Evolutionary conservation across 92 coral and sea anemone genomes (phyloP), one percentile per base, ranked within the genome.

Genomic region (Phenganax stokvisi): DNA sequence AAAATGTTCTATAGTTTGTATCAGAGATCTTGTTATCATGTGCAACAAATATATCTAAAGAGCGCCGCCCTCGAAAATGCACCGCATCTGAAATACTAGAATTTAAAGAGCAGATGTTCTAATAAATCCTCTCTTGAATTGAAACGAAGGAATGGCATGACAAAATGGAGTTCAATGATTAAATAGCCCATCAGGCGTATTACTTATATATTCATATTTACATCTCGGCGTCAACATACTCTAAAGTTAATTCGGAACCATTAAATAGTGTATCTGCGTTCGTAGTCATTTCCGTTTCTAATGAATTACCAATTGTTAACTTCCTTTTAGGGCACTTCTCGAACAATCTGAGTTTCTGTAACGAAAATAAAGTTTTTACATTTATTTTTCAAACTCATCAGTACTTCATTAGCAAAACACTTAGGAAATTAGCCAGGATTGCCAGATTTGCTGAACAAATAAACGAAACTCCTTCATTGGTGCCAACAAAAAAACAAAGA

Each of bases 251-350:
- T 29, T 63, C 74, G 13, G 74, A 79, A 51, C 83, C 83, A 79
- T 64, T 79, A 11, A 79, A 31, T 10, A 79, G 13, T 10, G 83
- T 63, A 52, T 79, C 83, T 63, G 83, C 0, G 27, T 79, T 79
- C 29, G 63, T 74, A 52, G 63, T 79, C 83, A 79, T 79, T 51
- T 79, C 83, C 52, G 51, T 79, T 64, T 79, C 83, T 56, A 79
- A 62, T 62, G 73, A 31, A 44, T 79, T 79, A 7, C 59, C 83
- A 9, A 79, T 16, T 12, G 37, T 64, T 61, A 79, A 53, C 56
- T 79, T 59, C 20, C 57, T 63, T 63, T 25, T 54, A 9, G 83
- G 13, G 20, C 17, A 12, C 29, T 27, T 69, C 16, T 79, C 62
- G 74, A 79, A 79, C 74, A 79, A 53, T 27, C 83, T 54, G 2